Conservation (phyloP, 2,797 vertebrate genomes). For the Prunella strophiata region DNA sequence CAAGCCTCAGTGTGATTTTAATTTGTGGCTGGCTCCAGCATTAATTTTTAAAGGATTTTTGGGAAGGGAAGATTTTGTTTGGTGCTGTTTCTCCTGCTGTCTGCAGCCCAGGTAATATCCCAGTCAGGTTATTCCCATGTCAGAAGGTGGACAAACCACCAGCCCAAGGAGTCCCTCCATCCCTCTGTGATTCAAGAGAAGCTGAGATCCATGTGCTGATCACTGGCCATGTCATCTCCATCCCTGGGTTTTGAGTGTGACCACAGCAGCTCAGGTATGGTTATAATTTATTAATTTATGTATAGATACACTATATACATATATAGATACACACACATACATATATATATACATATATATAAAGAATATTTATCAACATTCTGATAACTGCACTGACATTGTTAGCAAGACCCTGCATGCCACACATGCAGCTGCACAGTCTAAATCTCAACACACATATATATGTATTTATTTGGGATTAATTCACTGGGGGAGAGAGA, state of each 20-base stretch:
- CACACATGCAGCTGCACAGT: neutral
- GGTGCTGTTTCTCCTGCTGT: neutral
- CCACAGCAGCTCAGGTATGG: neutral
- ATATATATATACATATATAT: fast-evolving
- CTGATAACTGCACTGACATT: neutral
- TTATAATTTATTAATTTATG: neutral
- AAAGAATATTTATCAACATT: neutral
- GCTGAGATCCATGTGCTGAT: neutral
- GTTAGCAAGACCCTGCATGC: neutral
- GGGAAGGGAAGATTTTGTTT: neutral
- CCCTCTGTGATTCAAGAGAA: neutral
- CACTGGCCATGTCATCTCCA: neutral
- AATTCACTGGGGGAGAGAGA: neutral
- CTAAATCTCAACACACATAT: neutral
- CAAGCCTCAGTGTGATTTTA: neutral
- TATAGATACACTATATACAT: neutral
- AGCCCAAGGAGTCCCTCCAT: fast-evolving
- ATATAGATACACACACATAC: too few species aligned
- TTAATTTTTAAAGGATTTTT: neutral
- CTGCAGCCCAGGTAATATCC: neutral
- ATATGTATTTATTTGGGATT: neutral
- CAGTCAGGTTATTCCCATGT: neutral
- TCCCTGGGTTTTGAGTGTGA: neutral
- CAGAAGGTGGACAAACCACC: neutral
- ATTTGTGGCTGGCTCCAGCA: neutral